Evolutionary conservation across 1,140 invertebrate genomes (phyloP).

Genomic region (Cotesia typhae): DNA sequence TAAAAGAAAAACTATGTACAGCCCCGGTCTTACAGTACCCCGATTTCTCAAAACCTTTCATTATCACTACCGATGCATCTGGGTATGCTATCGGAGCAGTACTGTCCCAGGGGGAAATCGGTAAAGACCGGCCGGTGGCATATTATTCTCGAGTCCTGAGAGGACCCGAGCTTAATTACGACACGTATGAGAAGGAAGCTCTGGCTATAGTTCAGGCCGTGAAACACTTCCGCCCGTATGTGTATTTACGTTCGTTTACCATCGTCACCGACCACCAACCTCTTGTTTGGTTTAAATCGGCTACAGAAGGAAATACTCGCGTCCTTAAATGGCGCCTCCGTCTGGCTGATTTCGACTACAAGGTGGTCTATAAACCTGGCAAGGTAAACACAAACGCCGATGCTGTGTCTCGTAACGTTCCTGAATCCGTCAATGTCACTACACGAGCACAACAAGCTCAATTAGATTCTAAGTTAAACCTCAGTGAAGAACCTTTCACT

Average conservation of each 20-base stretch:
- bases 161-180: neutral
- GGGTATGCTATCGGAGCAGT: neutral
- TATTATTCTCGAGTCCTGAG: conserved; percentile 5
- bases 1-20: conserved; percentile 11
- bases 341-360: conserved; percentile 4
- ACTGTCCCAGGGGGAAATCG: neutral
- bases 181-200: conserved; percentile 12
- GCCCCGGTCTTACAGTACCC: neutral
- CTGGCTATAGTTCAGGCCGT: neutral
- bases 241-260: neutral
- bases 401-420: conserved; percentile 5
- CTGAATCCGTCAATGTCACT: neutral
- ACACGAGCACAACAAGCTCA: no score
- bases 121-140: neutral
- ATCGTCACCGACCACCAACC: conserved; percentile 8
- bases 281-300: neutral
- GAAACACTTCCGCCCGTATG: neutral
- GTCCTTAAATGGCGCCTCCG: neutral
- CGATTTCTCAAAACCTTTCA: conserved; percentile 10
- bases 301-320: neutral
- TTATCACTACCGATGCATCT: conserved; percentile 11
- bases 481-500: no score
- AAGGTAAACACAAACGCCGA: conserved; percentile 11
- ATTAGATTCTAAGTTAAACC: no score
- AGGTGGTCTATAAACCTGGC: conserved; percentile 7